A percentile compares a stretch with the other conserved stretches of the same genome.
phyloP scores from a whole-genome alignment of 2,797 vertebrate species.

The Borostomias antarcticus region DNA sequence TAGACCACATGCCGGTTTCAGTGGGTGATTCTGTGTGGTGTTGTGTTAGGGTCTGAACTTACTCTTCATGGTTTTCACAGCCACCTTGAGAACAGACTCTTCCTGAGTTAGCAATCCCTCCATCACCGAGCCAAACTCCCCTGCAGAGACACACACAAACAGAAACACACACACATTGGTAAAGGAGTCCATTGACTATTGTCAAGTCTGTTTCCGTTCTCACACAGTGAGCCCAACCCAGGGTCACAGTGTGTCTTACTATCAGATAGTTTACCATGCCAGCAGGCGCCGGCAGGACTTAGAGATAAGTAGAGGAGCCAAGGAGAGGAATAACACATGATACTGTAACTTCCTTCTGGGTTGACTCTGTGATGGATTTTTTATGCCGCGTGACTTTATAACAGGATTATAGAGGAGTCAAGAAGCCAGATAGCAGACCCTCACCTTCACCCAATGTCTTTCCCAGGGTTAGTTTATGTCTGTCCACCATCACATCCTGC shows the following conservation, averaged over 20 bases:
- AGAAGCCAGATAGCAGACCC: background rate
- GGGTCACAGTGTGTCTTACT: background rate
- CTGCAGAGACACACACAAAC: conserved; percentile 59
- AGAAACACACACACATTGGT: background rate
- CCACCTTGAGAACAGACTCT: conserved; percentile 86
- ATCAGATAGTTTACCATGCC: background rate
- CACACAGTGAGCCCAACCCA: background rate
- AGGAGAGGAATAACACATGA: too few species aligned
- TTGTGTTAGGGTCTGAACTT: conserved; percentile 51
- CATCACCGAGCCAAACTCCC: conserved; percentile 93
- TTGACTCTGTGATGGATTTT: background rate
- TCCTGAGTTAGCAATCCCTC: conserved; percentile 90
- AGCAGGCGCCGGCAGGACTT: background rate
- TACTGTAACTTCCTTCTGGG: too few species aligned
- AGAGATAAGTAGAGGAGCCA: too few species aligned
- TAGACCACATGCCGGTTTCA: conserved; percentile 17
- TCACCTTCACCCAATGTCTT: conserved; percentile 92
- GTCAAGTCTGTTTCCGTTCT: background rate
- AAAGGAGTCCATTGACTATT: background rate
- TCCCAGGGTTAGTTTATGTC: conserved; percentile 89
- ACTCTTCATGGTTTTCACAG: conserved; percentile 97
- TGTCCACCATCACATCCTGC: conserved; percentile 91
- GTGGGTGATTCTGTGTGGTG: background rate
- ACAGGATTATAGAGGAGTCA: background rate
- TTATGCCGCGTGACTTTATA: background rate